Percentiles rank a stretch among this genome's conserved stretches.
These are phyloP conservation scores for Labeo catla DNA, from an alignment of 2,113 vertebrate species.

Conservation along the genomic window DNA sequence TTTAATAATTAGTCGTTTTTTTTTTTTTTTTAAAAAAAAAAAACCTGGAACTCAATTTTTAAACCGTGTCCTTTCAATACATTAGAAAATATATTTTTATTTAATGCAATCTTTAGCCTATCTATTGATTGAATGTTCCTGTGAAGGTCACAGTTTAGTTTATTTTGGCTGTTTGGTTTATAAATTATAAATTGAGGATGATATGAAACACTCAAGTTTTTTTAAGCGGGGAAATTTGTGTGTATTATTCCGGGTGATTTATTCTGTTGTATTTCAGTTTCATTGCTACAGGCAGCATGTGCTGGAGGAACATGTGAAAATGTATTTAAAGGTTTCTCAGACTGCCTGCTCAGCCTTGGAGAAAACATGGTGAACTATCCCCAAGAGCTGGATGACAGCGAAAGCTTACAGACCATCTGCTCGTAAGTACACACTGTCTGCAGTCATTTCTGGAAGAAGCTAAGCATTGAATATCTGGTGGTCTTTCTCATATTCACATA, in stretches of 20 bases:
- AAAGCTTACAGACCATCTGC: constrained; percentile 86
- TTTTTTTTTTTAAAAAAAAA: too few relatives aligned
- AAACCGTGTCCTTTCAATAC: neutral
- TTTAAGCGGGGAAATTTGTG: neutral
- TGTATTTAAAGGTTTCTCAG: constrained; percentile 86
- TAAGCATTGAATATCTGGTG: neutral
- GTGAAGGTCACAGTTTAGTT: neutral
- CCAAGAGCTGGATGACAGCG: constrained; percentile 83
- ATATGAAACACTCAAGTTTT: neutral
- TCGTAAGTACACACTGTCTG: constrained; percentile 74
- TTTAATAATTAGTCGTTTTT: neutral
- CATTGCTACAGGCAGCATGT: constrained; percentile 81
- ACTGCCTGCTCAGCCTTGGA: constrained; percentile 86
- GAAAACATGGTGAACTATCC: constrained; percentile 85
- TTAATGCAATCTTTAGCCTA: neutral
- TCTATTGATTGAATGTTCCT: neutral
- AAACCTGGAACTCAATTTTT: neutral
- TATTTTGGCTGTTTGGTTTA: neutral
- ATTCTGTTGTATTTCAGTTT: constrained; percentile 66
- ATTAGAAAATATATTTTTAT: neutral
- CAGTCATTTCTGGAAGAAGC: neutral
- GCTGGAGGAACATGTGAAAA: constrained; percentile 83
- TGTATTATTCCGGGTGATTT: neutral
- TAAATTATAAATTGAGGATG: neutral
- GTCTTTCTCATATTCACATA: neutral